Conservation (phyloP, 37 sponge, comb jelly and placozoan genomes). For the Tethya wilhelma region DNA sequence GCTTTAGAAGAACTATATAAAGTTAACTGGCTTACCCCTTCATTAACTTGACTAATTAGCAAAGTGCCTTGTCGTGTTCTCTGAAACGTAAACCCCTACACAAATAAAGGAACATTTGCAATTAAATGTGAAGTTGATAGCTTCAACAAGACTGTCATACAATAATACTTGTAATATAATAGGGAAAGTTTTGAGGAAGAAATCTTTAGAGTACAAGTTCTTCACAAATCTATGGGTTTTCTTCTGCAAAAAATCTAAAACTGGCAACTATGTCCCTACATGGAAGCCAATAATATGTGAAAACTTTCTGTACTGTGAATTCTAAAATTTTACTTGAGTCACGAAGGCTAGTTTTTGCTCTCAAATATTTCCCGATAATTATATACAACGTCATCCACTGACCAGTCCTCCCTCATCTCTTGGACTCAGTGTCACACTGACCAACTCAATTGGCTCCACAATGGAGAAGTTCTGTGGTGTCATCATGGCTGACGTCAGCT, state of each 20-base stretch:
- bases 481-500: conserved; percentile 49
- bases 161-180: too few relatives aligned
- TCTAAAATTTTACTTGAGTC: not conserved
- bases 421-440: conserved; percentile 30
- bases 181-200: too few relatives aligned
- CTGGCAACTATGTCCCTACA: too few relatives aligned
- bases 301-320: too few relatives aligned
- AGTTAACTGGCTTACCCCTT: conserved; percentile 26
- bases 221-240: too few relatives aligned
- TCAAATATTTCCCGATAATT: not conserved
- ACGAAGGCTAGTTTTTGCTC: not conserved
- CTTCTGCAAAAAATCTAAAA: too few relatives aligned
- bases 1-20: too few relatives aligned
- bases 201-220: too few relatives aligned
- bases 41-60: conserved; percentile 26
- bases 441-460: conserved; percentile 29
- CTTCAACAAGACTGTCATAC: too few relatives aligned
- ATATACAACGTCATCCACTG: not conserved
- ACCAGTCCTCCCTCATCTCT: conserved; percentile 45
- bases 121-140: too few relatives aligned
- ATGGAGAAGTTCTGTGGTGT: conserved; percentile 29
- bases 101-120: not conserved
- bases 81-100: conserved; percentile 57
- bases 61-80: conserved; percentile 55
- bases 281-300: not conserved